Base-by-base conservation (phyloP, 2,113 vertebrate species). In the Channa argus region DNA sequence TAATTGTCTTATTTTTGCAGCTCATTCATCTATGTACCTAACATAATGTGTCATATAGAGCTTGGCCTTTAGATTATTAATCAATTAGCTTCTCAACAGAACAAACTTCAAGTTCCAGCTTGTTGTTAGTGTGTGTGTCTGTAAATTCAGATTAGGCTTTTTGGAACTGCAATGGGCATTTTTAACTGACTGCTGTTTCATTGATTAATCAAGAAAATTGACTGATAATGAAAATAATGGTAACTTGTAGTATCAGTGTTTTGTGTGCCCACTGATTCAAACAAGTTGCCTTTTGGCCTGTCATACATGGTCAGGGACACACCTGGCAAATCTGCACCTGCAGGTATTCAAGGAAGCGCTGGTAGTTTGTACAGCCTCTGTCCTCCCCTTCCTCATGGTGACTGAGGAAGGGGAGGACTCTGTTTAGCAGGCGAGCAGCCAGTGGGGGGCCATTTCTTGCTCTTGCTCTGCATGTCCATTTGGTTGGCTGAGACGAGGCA, bases 401-500 rank as follows among this genome's bases (percentile, higher is more conserved):
- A 63, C 60, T 39, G 46, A 33, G 49, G 63, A 63, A 50, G 51
- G 6, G 24, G 61, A 46, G 67, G 75, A 66, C 70, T 79, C 76
- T 78, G 80, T 88, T 86, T 70, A 71, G 76, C 24, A 74, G 83
- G 38, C 72, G 72, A 77, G 70, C 61, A 74, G 70, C 77, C 45
- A 54, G 74, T 53, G 66, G 44, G 74, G 71, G 85, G 72, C 39
- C 53, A 36, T 82, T 86, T 79, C 62, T 79, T 73, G 45, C 73
- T 68, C 69, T 63, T 51, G 74, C 77, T 85, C 55, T 51, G 67
- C 84, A 75, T 54, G 33, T 90, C 75, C 88, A 82, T 86, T 88
- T 87, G 90, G 87, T 82, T 87, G 87, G 85, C 84, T 88, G 51
- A 58, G 78, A 68, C 33, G 67, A 81, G 67, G 83, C 75, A 75